Percentiles rank a stretch among this genome's conserved stretches.
phyloP scores from a whole-genome alignment of 2,113 vertebrate species.

The Recurvirostra avosetta region DNA sequence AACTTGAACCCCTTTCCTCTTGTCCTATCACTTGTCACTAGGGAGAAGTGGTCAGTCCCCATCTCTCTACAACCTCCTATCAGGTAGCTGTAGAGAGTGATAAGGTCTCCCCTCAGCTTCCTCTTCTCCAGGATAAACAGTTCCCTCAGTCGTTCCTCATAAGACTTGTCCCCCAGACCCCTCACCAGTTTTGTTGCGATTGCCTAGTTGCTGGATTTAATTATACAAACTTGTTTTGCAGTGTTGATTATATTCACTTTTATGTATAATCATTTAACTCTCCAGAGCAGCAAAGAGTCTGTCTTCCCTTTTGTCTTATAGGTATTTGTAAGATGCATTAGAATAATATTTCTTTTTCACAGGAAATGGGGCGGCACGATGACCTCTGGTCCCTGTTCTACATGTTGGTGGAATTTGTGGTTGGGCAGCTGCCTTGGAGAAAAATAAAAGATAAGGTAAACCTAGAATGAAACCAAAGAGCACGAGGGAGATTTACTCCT shows the following conservation, averaged over 20 bases:
- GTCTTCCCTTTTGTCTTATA: not conserved
- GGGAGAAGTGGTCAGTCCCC: too few relatives aligned
- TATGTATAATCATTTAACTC: not conserved
- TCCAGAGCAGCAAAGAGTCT: not conserved
- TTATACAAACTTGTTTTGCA: not conserved
- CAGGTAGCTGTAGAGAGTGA: too few relatives aligned
- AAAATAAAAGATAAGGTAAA: constrained; percentile 99
- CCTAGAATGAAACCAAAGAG: not conserved
- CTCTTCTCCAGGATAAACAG: too few relatives aligned
- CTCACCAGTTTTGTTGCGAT: too few relatives aligned
- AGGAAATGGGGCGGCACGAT: constrained; percentile 99
- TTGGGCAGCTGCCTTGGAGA: constrained; percentile 97
- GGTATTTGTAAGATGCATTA: not conserved
- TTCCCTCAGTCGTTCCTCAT: too few relatives aligned
- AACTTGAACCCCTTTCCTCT: too few relatives aligned
- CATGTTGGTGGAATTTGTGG: constrained; percentile 98
- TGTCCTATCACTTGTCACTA: too few relatives aligned
- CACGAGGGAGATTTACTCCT: not conserved
- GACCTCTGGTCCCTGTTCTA: constrained; percentile 99
- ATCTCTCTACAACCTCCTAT: too few relatives aligned
- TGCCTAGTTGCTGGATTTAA: not conserved
- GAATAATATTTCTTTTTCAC: constrained; percentile 55
- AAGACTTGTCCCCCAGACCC: too few relatives aligned
- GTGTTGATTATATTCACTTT: not conserved
- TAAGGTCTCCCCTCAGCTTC: too few relatives aligned